Percentiles rank a stretch among this genome's conserved stretches.
These are phyloP conservation scores for Cairina moschata DNA, from an alignment of 2,113 vertebrate species.

Conservation along the genomic window DNA sequence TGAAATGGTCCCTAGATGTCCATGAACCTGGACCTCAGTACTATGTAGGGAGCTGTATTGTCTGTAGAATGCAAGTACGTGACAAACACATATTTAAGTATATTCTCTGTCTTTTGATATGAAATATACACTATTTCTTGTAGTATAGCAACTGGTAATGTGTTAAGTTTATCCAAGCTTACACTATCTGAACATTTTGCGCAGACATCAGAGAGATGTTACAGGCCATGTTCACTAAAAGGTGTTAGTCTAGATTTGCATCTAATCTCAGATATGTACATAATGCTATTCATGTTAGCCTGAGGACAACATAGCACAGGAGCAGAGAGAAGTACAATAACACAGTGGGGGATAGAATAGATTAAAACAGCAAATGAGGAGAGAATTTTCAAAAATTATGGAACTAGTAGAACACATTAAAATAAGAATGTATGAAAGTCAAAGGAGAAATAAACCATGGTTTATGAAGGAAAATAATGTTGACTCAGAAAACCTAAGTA, in stretches of 20 bases:
- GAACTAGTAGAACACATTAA: neutral
- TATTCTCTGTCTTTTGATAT: neutral
- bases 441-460: neutral
- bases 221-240: neutral
- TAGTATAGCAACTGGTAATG: neutral
- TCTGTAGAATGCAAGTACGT: neutral
- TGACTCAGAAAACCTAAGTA: neutral
- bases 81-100: neutral
- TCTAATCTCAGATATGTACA: constrained; percentile 35
- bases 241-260: constrained; percentile 25
- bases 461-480: neutral
- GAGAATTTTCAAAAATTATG: constrained; percentile 2
- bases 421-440: neutral
- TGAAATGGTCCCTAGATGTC: neutral
- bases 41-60: neutral
- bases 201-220: neutral
- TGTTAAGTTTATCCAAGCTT: neutral
- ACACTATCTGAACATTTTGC: constrained; percentile 1
- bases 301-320: constrained; percentile 26
- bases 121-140: neutral
- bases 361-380: constrained; percentile 50
- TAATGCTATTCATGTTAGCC: constrained; percentile 50
- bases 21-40: neutral
- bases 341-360: constrained; percentile 45
- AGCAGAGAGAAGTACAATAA: constrained; percentile 15